These are phyloP conservation scores for Creontiades dilutus DNA, from an alignment of 2,888 invertebrate species.

Conservation along the genomic window DNA sequence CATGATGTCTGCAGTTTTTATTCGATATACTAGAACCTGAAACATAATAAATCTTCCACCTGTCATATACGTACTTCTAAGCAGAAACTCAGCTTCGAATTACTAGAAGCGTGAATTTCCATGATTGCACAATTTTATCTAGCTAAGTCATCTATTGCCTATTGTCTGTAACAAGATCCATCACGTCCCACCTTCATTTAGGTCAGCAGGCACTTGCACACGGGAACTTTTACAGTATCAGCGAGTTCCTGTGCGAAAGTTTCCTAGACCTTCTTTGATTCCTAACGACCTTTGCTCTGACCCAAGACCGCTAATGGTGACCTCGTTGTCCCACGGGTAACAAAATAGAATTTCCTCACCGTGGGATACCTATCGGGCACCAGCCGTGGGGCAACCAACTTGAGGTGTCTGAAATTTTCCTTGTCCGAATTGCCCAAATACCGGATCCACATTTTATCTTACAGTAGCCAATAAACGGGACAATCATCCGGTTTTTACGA, in stretches of 20 bases:
- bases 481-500: background rate
- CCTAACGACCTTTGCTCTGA: slow-evolving; percentile 42
- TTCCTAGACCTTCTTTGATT: slow-evolving; percentile 12
- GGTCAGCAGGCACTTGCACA: background rate
- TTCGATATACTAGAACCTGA: too few species aligned
- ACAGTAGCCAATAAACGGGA: background rate
- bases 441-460: background rate
- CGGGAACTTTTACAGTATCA: slow-evolving; percentile 7
- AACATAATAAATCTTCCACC: too few species aligned
- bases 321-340: slow-evolving; percentile 36
- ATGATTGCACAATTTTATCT: too few species aligned
- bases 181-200: background rate
- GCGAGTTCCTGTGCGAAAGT: slow-evolving; percentile 1
- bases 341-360: slow-evolving; percentile 42
- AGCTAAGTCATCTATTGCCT: too few species aligned
- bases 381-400: background rate
- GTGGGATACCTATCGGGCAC: slow-evolving; percentile 21
- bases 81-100: too few species aligned
- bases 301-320: slow-evolving; percentile 29
- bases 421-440: background rate
- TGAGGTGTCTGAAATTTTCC: background rate
- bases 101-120: too few species aligned
- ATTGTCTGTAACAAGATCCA: background rate
- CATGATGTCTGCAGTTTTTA: too few species aligned
- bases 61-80: too few species aligned